phyloP scores from a whole-genome alignment of 2,797 vertebrate genomes.

The Lepilemur septentrionalis region DNA sequence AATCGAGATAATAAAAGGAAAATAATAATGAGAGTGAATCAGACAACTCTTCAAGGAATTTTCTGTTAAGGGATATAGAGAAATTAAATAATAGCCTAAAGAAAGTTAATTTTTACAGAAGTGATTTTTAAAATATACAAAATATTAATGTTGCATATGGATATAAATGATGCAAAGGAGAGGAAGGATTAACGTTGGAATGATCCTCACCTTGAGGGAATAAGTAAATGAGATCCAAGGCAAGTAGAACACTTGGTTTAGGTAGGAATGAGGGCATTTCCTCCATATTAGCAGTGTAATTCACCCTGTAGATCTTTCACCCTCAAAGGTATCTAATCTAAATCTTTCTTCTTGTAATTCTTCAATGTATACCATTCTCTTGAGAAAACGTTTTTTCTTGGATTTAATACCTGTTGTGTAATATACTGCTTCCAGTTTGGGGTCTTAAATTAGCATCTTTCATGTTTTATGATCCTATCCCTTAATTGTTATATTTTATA shows the following conservation, averaged over 20 bases:
- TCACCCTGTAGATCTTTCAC: background rate
- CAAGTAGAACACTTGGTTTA: background rate
- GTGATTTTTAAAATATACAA: background rate
- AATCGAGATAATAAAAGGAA: background rate
- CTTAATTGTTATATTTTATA: background rate
- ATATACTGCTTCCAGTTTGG: background rate
- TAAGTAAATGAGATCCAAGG: background rate
- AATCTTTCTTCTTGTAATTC: background rate
- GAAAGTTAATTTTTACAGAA: background rate
- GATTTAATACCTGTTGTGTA: background rate
- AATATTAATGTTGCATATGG: background rate
- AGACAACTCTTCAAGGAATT: background rate
- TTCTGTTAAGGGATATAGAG: background rate
- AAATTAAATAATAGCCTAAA: background rate
- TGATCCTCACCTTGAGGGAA: background rate
- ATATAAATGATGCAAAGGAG: background rate
- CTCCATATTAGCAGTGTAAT: background rate
- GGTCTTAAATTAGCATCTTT: background rate
- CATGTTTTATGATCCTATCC: background rate
- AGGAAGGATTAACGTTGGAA: background rate
- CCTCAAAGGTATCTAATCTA: background rate
- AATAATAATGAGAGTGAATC: background rate
- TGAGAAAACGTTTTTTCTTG: background rate
- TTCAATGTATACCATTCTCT: background rate
- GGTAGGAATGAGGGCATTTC: background rate